Percentiles rank a stretch among this genome's conserved stretches.
Conservation (phyloP, 92 coral and sea anemone species). For the Ricordea florida region DNA sequence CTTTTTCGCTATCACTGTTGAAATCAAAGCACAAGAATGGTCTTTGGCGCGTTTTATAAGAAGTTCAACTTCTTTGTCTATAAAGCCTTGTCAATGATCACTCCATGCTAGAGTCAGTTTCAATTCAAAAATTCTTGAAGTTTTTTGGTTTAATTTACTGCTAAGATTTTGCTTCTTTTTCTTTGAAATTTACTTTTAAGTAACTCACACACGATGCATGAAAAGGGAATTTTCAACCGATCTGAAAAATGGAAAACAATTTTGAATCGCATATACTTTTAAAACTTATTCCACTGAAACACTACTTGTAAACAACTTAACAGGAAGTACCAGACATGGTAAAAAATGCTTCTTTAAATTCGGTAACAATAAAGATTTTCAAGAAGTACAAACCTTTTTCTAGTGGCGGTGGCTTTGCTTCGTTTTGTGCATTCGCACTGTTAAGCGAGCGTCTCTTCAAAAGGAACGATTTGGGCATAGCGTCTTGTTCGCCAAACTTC, state of each 20-base stretch:
- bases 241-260: too few species aligned
- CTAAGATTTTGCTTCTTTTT: too few species aligned
- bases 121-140: not conserved
- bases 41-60: not conserved
- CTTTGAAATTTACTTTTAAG: too few species aligned
- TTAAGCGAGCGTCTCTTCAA: constrained; percentile 45
- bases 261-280: too few species aligned
- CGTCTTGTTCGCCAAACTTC: not conserved
- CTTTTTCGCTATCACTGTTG: not conserved
- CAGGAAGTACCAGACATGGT: not conserved
- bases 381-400: constrained; percentile 25
- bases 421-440: not conserved
- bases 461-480: constrained; percentile 76
- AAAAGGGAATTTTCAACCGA: too few species aligned
- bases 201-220: too few species aligned
- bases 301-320: not conserved
- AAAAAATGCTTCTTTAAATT: not conserved
- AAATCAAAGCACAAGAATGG: not conserved
- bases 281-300: too few species aligned
- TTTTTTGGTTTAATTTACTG: too few species aligned
- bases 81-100: not conserved
- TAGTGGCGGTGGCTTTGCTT: not conserved
- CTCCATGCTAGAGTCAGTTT: not conserved
- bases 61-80: not conserved
- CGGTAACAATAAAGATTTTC: not conserved